phyloP scores from a whole-genome alignment of 2,888 invertebrate species.

The Catocala fraxini region DNA sequence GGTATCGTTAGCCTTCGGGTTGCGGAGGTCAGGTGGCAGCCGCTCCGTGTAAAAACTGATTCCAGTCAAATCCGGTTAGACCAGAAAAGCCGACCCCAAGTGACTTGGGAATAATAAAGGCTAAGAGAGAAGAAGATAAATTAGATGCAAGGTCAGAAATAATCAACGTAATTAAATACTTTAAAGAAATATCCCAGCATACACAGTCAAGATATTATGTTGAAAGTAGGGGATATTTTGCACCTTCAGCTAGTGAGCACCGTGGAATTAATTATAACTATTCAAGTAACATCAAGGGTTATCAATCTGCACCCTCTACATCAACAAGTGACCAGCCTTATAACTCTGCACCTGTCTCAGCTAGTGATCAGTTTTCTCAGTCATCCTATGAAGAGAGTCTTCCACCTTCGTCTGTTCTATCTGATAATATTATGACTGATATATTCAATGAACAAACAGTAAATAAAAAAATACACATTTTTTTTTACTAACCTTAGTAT shows the following conservation, averaged over 20 bases:
- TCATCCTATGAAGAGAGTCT: conserved; percentile 30
- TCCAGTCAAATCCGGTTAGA: too few species aligned
- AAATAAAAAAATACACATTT: too few species aligned
- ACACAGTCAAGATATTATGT: too few species aligned
- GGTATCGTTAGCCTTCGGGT: too few species aligned
- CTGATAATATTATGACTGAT: conserved; percentile 33
- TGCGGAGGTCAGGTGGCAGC: too few species aligned
- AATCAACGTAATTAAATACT: conserved; percentile 49
- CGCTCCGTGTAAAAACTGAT: too few species aligned
- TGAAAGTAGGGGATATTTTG: too few species aligned
- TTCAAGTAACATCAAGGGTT: conserved; percentile 18
- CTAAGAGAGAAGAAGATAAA: too few species aligned
- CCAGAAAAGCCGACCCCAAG: too few species aligned
- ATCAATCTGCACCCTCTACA: conserved; percentile 28
- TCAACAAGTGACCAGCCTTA: conserved; percentile 16
- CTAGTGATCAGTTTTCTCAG: conserved; percentile 39
- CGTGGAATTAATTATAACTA: conserved; percentile 15
- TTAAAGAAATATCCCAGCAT: conserved; percentile 36
- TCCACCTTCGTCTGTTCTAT: conserved; percentile 39
- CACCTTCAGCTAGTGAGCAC: conserved; percentile 13
- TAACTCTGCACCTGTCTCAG: conserved; percentile 6
- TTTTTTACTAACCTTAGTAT: conserved; percentile 36
- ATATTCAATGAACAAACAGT: conserved; percentile 43
- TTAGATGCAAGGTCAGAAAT: too few species aligned
- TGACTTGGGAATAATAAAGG: too few species aligned